A percentile compares a stretch with the other conserved stretches of the same genome.
Conservation (phyloP, 2,888 invertebrate species). For the Macrosiphum euphorbiae region DNA sequence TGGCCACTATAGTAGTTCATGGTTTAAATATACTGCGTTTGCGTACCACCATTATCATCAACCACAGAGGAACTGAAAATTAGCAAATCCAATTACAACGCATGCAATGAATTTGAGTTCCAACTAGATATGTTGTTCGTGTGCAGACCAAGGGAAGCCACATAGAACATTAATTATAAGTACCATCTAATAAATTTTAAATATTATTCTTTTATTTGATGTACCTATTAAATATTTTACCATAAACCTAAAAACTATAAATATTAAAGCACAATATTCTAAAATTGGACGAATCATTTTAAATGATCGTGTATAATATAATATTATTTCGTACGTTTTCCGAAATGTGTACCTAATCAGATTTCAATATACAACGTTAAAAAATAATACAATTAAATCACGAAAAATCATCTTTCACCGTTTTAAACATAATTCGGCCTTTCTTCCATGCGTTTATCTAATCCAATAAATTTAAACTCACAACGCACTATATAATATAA, state of each 20-base stretch:
- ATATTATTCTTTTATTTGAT: not conserved
- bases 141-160: not conserved
- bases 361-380: not conserved
- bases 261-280: not conserved
- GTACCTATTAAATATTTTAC: not conserved
- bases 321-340: not conserved
- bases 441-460: not conserved
- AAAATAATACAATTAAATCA: not conserved
- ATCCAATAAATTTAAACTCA: not conserved
- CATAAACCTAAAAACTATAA: not conserved
- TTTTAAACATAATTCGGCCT: not conserved
- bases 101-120: not conserved
- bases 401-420: not conserved
- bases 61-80: not conserved
- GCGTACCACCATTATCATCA: not conserved
- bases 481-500: no score
- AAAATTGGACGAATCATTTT: not conserved
- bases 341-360: not conserved
- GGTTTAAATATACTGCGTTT: not conserved
- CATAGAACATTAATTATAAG: not conserved
- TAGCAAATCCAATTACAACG: not conserved
- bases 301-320: not conserved
- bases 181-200: not conserved
- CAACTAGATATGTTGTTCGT: not conserved
- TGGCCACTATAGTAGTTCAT: no score